A percentile compares a stretch with the other conserved stretches of the same genome.
These are phyloP conservation scores for Medauroidea extradentata DNA, from an alignment of 1,140 invertebrate species.

Conservation along the genomic window DNA sequence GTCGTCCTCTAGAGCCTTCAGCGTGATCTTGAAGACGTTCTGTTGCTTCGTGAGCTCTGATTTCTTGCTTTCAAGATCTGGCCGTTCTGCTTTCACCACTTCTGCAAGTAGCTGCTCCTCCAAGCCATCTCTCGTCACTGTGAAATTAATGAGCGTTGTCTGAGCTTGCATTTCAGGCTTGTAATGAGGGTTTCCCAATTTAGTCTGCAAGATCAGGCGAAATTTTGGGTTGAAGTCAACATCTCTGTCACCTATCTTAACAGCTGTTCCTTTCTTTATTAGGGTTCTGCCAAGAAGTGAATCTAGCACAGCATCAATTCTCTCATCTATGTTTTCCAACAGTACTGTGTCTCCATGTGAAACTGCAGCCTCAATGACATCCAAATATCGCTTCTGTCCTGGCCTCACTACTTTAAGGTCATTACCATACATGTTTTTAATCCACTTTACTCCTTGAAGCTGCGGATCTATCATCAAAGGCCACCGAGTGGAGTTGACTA, in stretches of 20 bases:
- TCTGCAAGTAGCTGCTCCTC: slow-evolving; percentile 92
- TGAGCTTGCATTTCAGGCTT: slow-evolving; percentile 96
- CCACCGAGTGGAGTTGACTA: slow-evolving; percentile 86
- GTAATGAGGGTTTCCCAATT: slow-evolving; percentile 92
- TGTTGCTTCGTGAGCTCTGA: slow-evolving; percentile 83
- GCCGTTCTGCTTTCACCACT: slow-evolving; percentile 89
- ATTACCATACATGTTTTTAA: slow-evolving; percentile 67
- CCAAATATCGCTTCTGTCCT: slow-evolving; percentile 78
- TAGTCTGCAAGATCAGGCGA: slow-evolving; percentile 87
- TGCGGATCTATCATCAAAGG: slow-evolving; percentile 94
- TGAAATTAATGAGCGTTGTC: slow-evolving; percentile 92
- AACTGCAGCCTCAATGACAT: slow-evolving; percentile 77
- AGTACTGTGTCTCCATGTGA: slow-evolving; percentile 62
- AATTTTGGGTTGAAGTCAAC: slow-evolving; percentile 83
- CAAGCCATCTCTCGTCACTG: slow-evolving; percentile 85
- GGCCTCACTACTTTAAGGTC: slow-evolving; percentile 58
- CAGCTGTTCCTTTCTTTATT: slow-evolving; percentile 75
- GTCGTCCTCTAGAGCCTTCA: slow-evolving; percentile 88
- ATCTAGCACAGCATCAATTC: slow-evolving; percentile 83
- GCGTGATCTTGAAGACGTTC: slow-evolving; percentile 90
- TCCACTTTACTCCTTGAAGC: slow-evolving; percentile 91
- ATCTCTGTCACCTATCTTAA: slow-evolving; percentile 88
- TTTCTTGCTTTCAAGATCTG: slow-evolving; percentile 76
- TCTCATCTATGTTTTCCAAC: slow-evolving; percentile 87
- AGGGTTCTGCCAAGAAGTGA: slow-evolving; percentile 82